Evolutionary conservation across 1,140 invertebrate species (phyloP).

Genomic region (Elysia chlorotica): DNA sequence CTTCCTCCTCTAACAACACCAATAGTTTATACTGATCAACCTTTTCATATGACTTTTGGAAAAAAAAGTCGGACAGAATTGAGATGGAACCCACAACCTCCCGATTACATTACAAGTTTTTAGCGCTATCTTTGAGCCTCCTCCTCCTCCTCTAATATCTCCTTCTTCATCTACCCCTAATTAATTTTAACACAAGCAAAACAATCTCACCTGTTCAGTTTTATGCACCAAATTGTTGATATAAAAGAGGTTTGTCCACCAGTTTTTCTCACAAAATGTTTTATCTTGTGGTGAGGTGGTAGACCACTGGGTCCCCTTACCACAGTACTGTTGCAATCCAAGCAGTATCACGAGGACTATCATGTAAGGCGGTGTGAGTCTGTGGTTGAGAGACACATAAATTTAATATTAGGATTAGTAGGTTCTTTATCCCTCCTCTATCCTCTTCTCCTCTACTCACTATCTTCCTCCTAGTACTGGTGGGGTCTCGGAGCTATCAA

Average conservation of each 20-base stretch:
- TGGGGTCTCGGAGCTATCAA: too few species aligned
- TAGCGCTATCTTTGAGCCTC: too few species aligned
- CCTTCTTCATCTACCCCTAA: too few species aligned
- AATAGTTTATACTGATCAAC: too few species aligned
- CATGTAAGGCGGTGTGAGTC: conserved; percentile 9
- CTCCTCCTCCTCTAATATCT: too few species aligned
- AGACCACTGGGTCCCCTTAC: conserved; percentile 73
- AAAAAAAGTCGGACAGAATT: too few species aligned
- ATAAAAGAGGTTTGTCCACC: conserved; percentile 85
- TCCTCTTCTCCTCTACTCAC: background rate
- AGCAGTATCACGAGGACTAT: conserved; percentile 74
- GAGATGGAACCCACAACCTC: too few species aligned
- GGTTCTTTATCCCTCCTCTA: background rate
- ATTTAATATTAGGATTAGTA: background rate
- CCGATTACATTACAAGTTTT: too few species aligned
- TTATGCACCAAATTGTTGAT: conserved; percentile 82
- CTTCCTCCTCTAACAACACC: too few species aligned
- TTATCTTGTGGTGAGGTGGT: conserved; percentile 27
- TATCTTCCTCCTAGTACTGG: too few species aligned
- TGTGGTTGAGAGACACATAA: conserved; percentile 11
- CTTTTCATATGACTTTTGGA: too few species aligned
- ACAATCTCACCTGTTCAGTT: conserved; percentile 60
- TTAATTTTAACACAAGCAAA: too few species aligned
- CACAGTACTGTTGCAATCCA: conserved; percentile 72
- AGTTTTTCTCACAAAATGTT: conserved; percentile 70